Evolutionary conservation across 2,113 vertebrate species (phyloP).

Genomic region (Cairina moschata): DNA sequence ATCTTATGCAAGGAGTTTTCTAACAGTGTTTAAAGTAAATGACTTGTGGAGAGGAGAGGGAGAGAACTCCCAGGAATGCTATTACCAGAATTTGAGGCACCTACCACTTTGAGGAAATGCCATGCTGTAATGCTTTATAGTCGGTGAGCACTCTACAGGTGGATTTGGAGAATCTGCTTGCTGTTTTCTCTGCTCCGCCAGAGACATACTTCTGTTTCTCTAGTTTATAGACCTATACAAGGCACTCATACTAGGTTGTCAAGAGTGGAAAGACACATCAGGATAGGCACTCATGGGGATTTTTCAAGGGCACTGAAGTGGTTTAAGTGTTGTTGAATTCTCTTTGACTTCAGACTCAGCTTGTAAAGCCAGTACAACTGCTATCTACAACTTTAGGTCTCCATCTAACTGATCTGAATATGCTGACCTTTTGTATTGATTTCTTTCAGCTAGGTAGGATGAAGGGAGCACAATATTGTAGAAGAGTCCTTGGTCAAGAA

Average conservation of each 20-base stretch:
- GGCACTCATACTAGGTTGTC: background rate
- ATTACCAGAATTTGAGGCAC: background rate
- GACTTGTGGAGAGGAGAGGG: background rate
- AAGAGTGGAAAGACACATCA: background rate
- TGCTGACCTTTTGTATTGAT: background rate
- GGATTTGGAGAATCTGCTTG: conserved; percentile 23
- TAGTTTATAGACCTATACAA: background rate
- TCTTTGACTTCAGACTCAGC: background rate
- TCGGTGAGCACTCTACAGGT: background rate
- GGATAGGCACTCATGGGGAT: background rate
- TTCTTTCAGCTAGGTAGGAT: background rate
- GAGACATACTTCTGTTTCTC: background rate
- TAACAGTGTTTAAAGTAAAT: background rate
- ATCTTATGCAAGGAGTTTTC: background rate
- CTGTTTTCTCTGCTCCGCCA: background rate
- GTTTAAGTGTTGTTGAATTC: conserved; percentile 34
- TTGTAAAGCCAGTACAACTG: background rate
- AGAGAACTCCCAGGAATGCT: background rate
- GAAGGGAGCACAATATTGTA: background rate
- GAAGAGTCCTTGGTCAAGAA: background rate
- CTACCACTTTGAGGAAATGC: background rate
- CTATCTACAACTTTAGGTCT: background rate
- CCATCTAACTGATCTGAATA: background rate
- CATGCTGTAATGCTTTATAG: background rate
- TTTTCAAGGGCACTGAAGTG: conserved; percentile 36